Conservation (phyloP, 2,888 invertebrate genomes). For the Dolomedes plantarius region DNA sequence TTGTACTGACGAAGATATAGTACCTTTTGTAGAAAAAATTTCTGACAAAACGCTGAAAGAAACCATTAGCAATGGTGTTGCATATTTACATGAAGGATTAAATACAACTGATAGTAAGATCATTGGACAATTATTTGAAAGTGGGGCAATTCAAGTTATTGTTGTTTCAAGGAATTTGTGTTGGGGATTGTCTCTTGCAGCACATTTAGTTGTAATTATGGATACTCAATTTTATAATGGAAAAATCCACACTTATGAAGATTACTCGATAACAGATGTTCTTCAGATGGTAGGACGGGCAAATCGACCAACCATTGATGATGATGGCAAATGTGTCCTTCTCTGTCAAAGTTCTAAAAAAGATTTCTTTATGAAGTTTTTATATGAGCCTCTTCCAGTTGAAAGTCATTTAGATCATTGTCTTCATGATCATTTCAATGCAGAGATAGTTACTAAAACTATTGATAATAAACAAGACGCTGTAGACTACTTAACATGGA, state of each 20-base stretch:
- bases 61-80: slow-evolving; percentile 95
- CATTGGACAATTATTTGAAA: slow-evolving; percentile 94
- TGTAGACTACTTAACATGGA: slow-evolving; percentile 99
- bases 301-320: slow-evolving; percentile 92
- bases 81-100: slow-evolving; percentile 97
- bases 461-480: slow-evolving; percentile 99
- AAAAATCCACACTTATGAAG: slow-evolving; percentile 88
- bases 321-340: slow-evolving; percentile 93
- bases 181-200: slow-evolving; percentile 92
- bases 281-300: slow-evolving; percentile 98
- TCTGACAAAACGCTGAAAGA: slow-evolving; percentile 93
- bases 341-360: slow-evolving; percentile 98
- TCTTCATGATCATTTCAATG: slow-evolving; percentile 99
- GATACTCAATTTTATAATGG: slow-evolving; percentile 96
- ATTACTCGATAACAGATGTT: slow-evolving; percentile 97
- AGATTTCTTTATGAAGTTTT: slow-evolving; percentile 98
- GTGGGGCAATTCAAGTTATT: slow-evolving; percentile 93
- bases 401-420: slow-evolving; percentile 99
- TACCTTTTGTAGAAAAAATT: slow-evolving; percentile 91
- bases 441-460: slow-evolving; percentile 99
- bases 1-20: slow-evolving; percentile 89
- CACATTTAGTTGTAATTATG: slow-evolving; percentile 96
- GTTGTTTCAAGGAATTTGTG: slow-evolving; percentile 94
- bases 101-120: slow-evolving; percentile 88
- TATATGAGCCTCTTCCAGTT: slow-evolving; percentile 96